A percentile compares a stretch with the other conserved stretches of the same genome.
Evolutionary conservation across 2,113 vertebrate genomes (phyloP).

Genomic region (Atherinomorus stipes): DNA sequence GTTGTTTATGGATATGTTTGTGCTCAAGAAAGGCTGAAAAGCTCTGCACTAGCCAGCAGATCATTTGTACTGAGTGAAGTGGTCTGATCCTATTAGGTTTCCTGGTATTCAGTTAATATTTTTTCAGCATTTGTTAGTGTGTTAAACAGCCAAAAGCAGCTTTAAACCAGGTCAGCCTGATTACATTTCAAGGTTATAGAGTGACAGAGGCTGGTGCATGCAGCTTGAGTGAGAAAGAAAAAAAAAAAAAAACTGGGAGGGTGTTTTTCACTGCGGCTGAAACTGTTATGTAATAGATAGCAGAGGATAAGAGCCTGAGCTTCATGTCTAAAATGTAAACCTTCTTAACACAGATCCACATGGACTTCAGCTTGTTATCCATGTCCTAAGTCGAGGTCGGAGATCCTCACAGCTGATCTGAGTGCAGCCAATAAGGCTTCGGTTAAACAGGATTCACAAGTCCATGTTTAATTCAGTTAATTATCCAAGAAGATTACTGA

Average conservation of each 20-base stretch:
- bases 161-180: neutral
- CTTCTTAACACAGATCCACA: neutral
- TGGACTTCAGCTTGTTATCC: constrained; percentile 35
- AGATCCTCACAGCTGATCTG: constrained; percentile 44
- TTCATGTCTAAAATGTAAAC: neutral
- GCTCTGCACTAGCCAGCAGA: neutral
- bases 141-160: neutral
- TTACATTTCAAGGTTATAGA: neutral
- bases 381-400: constrained; percentile 38
- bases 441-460: constrained; percentile 41
- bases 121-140: neutral
- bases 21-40: neutral
- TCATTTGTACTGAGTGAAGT: neutral
- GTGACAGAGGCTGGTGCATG: neutral
- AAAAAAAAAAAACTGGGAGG: too few species aligned
- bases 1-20: neutral
- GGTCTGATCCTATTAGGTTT: neutral
- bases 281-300: constrained; percentile 4
- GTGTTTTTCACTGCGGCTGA: neutral
- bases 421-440: constrained; percentile 9
- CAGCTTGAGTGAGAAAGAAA: neutral
- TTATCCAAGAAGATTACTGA: neutral
- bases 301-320: constrained; percentile 5
- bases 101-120: neutral
- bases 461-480: neutral